phyloP scores from a whole-genome alignment of 2,797 vertebrate species.

The Australoheros facetus region DNA sequence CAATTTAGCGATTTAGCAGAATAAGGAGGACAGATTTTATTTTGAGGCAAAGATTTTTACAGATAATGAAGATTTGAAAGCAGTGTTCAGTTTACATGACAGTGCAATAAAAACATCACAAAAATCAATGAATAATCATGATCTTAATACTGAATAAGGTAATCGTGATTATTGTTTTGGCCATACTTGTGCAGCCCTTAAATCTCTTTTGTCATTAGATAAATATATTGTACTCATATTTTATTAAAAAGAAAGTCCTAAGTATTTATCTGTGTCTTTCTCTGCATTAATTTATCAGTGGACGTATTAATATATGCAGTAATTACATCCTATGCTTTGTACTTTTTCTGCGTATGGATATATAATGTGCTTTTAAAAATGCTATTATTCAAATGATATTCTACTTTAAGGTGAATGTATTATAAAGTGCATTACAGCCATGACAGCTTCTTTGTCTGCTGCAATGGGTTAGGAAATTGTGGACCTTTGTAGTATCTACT shows the following conservation, averaged over 20 bases:
- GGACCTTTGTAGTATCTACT: slow-evolving; percentile 20
- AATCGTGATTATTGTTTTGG: no score
- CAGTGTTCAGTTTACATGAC: no score
- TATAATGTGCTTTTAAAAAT: slow-evolving; percentile 24
- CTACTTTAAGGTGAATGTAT: slow-evolving; percentile 34
- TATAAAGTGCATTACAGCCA: slow-evolving; percentile 27
- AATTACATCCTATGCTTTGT: not conserved
- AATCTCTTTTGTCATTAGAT: not conserved
- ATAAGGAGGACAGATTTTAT: no score
- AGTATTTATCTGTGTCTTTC: not conserved
- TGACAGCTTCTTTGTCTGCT: slow-evolving; percentile 13
- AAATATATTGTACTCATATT: accelerated
- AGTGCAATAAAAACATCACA: no score
- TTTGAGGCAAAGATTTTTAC: no score
- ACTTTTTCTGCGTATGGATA: not conserved
- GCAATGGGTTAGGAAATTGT: slow-evolving; percentile 1
- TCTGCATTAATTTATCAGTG: not conserved
- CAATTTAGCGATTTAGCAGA: no score
- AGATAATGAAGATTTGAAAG: no score
- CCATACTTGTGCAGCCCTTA: not conserved
- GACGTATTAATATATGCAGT: not conserved
- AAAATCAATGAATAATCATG: no score
- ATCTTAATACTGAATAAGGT: no score
- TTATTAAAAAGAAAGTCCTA: not conserved
- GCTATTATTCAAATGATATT: slow-evolving; percentile 10